phyloP scores from a whole-genome alignment of 1,140 invertebrate genomes.

The Drosophila pseudoobscura region DNA sequence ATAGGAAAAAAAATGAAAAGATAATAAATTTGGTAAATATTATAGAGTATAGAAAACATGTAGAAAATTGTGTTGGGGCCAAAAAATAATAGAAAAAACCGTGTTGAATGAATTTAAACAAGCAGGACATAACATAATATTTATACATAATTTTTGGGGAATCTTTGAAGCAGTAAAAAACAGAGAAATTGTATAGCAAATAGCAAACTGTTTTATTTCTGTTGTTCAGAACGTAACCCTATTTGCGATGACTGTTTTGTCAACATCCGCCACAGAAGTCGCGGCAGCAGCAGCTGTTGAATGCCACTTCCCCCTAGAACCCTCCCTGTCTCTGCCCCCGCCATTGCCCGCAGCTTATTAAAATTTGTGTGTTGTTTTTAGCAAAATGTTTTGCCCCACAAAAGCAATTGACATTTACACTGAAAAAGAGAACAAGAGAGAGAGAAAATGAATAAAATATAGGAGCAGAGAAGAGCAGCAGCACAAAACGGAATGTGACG shows the following conservation, averaged over 20 bases:
- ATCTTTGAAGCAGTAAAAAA: no score
- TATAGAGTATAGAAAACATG: no score
- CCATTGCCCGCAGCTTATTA: constrained; percentile 22
- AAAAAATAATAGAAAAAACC: no score
- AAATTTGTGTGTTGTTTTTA: constrained; percentile 38
- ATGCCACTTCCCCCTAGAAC: constrained; percentile 4
- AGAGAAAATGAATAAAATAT: constrained; percentile 34
- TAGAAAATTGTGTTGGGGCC: no score
- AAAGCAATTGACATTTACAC: constrained; percentile 74
- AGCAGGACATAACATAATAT: no score
- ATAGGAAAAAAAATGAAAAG: not conserved
- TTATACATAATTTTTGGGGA: no score
- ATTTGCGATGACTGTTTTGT: constrained; percentile 45
- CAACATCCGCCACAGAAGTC: constrained; percentile 32
- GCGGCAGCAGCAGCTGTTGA: constrained; percentile 33
- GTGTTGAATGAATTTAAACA: no score
- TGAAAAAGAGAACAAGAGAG: constrained; percentile 28
- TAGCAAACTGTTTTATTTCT: constrained; percentile 36
- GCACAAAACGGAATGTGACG: constrained; percentile 34
- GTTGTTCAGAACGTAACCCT: constrained; percentile 73
- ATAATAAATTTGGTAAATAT: no score
- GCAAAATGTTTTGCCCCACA: constrained; percentile 58
- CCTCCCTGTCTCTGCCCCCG: not conserved
- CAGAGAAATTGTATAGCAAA: constrained; percentile 1
- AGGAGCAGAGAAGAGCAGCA: constrained; percentile 26